These are phyloP conservation scores for Ophion obscuratus DNA, from an alignment of 2,888 invertebrate species.

Conservation along the genomic window DNA sequence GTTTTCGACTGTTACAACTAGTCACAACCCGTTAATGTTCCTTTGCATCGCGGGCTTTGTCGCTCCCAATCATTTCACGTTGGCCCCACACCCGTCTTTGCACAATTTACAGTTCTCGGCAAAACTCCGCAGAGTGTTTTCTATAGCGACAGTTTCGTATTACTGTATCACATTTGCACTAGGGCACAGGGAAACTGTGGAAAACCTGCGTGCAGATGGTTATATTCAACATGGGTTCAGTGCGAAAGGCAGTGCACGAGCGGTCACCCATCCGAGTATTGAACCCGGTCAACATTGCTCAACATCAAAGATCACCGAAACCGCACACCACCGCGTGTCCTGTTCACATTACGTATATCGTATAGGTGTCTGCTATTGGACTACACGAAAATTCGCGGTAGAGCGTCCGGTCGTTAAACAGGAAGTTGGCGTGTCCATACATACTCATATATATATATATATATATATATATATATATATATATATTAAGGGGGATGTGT, in stretches of 20 bases:
- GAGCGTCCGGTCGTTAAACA: constrained; percentile 64
- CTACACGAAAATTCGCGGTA: constrained; percentile 49
- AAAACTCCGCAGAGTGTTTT: no score
- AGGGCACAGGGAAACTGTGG: neutral
- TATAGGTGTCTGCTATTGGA: constrained; percentile 65
- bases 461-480: neutral
- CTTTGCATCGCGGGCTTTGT: no score
- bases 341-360: constrained; percentile 11
- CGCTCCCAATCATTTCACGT: no score
- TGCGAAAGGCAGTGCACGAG: neutral
- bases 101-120: no score
- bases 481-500: constrained; percentile 25
- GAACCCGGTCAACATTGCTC: neutral
- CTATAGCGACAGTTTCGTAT: no score
- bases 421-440: constrained; percentile 62
- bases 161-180: neutral
- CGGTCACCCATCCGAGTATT: neutral
- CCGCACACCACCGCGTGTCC: neutral
- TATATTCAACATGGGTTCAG: neutral
- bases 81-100: no score
- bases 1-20: no score
- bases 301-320: neutral
- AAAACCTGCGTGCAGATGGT: neutral
- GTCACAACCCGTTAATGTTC: no score
- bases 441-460: neutral